A percentile compares a stretch with the other conserved stretches of the same genome.
These are phyloP conservation scores for Balanococcus diminutus DNA, from an alignment of 2,888 invertebrate genomes.

Conservation along the genomic window DNA sequence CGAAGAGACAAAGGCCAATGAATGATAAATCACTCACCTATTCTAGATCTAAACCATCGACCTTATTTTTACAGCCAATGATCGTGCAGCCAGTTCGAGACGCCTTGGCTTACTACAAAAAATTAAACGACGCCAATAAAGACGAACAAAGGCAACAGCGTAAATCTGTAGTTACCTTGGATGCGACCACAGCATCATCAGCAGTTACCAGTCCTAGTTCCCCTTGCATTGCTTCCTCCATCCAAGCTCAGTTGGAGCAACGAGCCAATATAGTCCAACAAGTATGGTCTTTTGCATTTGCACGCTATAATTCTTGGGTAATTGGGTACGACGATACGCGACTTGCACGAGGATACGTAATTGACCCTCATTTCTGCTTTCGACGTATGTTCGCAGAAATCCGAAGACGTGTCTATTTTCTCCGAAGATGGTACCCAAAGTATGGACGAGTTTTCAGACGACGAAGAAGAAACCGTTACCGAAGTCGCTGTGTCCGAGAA, in stretches of 20 bases:
- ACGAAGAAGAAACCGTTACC: conserved; percentile 68
- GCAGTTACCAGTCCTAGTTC: conserved; percentile 52
- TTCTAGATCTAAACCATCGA: too few species aligned
- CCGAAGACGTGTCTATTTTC: conserved; percentile 46
- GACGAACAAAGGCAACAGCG: conserved; percentile 68
- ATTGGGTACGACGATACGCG: neutral
- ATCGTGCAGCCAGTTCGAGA: conserved; percentile 69
- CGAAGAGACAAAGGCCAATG: too few species aligned
- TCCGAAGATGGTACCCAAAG: conserved; percentile 48
- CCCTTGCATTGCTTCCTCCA: conserved; percentile 19
- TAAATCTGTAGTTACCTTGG: conserved; percentile 62
- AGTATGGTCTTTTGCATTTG: conserved; percentile 21
- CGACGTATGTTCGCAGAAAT: conserved; percentile 15
- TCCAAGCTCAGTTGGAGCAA: conserved; percentile 40
- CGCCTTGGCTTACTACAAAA: conserved; percentile 67
- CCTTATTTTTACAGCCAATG: conserved; percentile 65
- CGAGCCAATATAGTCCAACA: conserved; percentile 40
- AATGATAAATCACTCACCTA: too few species aligned
- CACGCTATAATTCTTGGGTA: neutral
- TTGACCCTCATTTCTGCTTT: neutral
- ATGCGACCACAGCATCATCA: conserved; percentile 38
- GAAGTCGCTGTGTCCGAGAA: conserved; percentile 75
- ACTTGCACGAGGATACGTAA: neutral
- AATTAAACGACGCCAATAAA: conserved; percentile 67
- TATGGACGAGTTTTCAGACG: conserved; percentile 44